A percentile compares a stretch with the other conserved stretches of the same genome.
These are phyloP conservation scores for Melanotaenia pygmaea DNA, from an alignment of 2,797 vertebrate species.

Conservation along the genomic window DNA sequence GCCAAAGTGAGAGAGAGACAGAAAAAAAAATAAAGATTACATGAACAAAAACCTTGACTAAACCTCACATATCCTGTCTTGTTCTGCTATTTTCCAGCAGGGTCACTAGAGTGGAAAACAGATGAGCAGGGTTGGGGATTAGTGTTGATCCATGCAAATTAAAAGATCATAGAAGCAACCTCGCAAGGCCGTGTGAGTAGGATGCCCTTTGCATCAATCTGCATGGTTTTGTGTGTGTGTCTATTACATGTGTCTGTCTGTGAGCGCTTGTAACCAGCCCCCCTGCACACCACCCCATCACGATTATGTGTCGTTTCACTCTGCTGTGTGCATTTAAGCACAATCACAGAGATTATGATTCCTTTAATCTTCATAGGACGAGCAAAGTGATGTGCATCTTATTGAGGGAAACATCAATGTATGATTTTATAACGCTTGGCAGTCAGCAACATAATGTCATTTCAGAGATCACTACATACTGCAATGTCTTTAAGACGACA, in stretches of 20 bases:
- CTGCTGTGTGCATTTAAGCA: conserved; percentile 5
- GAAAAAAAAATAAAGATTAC: background rate
- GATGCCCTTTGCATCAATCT: conserved; percentile 54
- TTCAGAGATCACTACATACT: conserved; percentile 27
- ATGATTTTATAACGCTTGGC: background rate
- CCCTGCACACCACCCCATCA: background rate
- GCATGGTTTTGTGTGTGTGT: conserved; percentile 29
- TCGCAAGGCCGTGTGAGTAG: conserved; percentile 56
- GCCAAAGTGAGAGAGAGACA: background rate
- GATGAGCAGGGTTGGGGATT: conserved; percentile 65
- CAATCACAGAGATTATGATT: conserved; percentile 8
- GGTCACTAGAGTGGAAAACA: conserved; percentile 60
- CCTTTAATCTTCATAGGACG: conserved; percentile 1
- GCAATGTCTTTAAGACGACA: conserved; percentile 6
- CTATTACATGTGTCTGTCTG: conserved; percentile 27
- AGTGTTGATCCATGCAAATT: conserved; percentile 75
- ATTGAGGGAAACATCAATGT: background rate
- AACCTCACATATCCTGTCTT: conserved; percentile 46
- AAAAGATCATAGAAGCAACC: conserved; percentile 70
- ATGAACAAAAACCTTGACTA: conserved; percentile 27
- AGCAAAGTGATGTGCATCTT: background rate
- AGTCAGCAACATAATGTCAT: conserved; percentile 17
- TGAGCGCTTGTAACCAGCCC: conserved; percentile 12
- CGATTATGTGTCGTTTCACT: conserved; percentile 9
- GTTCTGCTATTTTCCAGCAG: conserved; percentile 57